Percentiles rank a stretch among this genome's conserved stretches.
Evolutionary conservation across 2,797 vertebrate genomes (phyloP).

Genomic region (Pygocentrus nattereri): DNA sequence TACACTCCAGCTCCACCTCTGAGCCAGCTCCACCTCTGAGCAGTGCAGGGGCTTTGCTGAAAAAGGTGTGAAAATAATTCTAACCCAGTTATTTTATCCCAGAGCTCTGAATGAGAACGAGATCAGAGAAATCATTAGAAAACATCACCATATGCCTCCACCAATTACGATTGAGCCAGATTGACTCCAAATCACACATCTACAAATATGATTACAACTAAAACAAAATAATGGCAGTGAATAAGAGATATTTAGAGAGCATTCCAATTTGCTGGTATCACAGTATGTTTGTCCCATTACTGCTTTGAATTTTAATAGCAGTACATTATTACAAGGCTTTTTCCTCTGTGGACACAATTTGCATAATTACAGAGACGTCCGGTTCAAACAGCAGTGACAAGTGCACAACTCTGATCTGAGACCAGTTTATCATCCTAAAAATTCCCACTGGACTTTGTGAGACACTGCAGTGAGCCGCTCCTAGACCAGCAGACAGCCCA

Average conservation of each 20-base stretch:
- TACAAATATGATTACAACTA: background rate
- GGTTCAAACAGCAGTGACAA: background rate
- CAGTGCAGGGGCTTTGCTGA: background rate
- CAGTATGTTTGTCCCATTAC: background rate
- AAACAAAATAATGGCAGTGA: background rate
- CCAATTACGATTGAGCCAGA: background rate
- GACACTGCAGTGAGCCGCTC: background rate
- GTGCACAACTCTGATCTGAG: background rate
- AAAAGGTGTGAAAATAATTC: constrained; percentile 15
- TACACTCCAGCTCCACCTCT: background rate
- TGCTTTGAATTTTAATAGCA: background rate
- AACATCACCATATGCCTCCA: constrained; percentile 6
- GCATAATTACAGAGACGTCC: constrained; percentile 6
- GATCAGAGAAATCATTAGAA: constrained; percentile 3
- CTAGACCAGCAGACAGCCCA: background rate
- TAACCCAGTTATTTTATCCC: constrained; percentile 21
- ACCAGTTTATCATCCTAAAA: background rate
- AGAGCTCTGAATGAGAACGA: background rate
- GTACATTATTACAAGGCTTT: constrained; percentile 4
- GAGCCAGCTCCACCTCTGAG: background rate
- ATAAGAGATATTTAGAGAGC: background rate
- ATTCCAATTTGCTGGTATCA: background rate
- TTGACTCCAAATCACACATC: background rate
- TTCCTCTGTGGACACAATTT: background rate
- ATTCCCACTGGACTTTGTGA: background rate